Percentiles rank a stretch among this genome's conserved stretches.
These are phyloP conservation scores for Brachyistius frenatus DNA, from an alignment of 2,113 vertebrate species.

Conservation along the genomic window DNA sequence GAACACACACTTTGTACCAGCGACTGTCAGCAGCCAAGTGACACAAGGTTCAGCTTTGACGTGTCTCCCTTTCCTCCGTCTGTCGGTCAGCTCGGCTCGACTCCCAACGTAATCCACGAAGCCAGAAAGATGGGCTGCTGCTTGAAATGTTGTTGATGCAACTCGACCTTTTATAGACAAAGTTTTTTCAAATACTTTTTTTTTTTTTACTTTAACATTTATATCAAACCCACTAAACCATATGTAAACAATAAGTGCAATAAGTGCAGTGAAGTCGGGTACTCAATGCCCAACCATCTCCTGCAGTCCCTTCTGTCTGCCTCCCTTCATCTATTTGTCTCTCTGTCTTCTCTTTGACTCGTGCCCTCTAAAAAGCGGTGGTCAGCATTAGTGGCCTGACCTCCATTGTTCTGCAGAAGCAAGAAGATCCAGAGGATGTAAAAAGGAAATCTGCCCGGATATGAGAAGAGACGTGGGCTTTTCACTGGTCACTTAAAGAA, in stretches of 20 bases:
- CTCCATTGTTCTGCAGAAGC: constrained; percentile 64
- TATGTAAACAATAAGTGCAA: constrained; percentile 11
- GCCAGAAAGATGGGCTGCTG: not conserved
- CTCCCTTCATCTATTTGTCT: constrained; percentile 40
- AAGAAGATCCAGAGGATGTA: constrained; percentile 63
- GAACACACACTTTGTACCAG: constrained; percentile 23
- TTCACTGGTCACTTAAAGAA: constrained; percentile 74
- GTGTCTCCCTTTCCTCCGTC: constrained; percentile 46
- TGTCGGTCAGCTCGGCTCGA: constrained; percentile 49
- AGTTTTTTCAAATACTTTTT: not conserved
- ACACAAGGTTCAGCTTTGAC: constrained; percentile 55
- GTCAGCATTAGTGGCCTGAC: constrained; percentile 76
- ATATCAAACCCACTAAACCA: constrained; percentile 14
- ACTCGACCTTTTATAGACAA: not conserved
- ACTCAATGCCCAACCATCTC: constrained; percentile 13
- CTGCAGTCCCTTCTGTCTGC: constrained; percentile 21
- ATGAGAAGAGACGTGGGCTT: constrained; percentile 70
- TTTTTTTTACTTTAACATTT: not conserved
- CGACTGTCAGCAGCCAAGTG: constrained; percentile 60
- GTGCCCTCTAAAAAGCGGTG: constrained; percentile 61
- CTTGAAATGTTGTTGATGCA: not conserved
- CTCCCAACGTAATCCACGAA: constrained; percentile 8
- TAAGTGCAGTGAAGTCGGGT: constrained; percentile 40
- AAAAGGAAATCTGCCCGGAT: constrained; percentile 71
- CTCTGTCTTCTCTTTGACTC: constrained; percentile 50